phyloP scores from a whole-genome alignment of 2,113 vertebrate species.

The Regulus satrapa region DNA sequence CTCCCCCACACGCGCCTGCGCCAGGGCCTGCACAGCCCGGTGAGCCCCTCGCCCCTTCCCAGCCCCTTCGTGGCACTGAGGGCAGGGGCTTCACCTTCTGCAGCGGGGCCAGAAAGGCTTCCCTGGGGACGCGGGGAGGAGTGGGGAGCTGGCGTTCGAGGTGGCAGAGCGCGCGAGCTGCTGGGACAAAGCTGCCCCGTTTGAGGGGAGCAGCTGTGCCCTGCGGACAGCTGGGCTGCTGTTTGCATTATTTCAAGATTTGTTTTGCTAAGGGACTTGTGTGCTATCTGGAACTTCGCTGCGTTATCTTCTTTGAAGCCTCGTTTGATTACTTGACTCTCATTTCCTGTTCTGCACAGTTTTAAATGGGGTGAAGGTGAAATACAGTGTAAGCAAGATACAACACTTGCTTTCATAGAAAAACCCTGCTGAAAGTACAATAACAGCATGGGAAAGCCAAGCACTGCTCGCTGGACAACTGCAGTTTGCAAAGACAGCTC shows the following conservation, averaged over 20 bases:
- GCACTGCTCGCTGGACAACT: not conserved
- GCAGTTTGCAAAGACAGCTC: not conserved
- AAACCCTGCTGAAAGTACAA: not conserved
- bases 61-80: accelerated
- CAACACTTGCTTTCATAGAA: not conserved
- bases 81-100: not conserved
- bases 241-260: not conserved
- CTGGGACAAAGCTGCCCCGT: accelerated
- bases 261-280: not conserved
- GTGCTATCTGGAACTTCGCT: not conserved
- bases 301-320: not conserved
- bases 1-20: too few species aligned
- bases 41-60: not conserved
- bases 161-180: accelerated
- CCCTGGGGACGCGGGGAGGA: not conserved
- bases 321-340: not conserved
- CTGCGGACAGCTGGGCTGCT: not conserved
- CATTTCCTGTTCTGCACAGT: not conserved
- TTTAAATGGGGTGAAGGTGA: not conserved
- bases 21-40: not conserved
- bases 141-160: not conserved
- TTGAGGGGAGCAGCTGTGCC: not conserved
- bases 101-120: not conserved
- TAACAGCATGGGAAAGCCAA: not conserved
- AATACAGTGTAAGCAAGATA: not conserved